Conservation (phyloP, 2,888 invertebrate genomes). For the Drosophila macrospina region DNA sequence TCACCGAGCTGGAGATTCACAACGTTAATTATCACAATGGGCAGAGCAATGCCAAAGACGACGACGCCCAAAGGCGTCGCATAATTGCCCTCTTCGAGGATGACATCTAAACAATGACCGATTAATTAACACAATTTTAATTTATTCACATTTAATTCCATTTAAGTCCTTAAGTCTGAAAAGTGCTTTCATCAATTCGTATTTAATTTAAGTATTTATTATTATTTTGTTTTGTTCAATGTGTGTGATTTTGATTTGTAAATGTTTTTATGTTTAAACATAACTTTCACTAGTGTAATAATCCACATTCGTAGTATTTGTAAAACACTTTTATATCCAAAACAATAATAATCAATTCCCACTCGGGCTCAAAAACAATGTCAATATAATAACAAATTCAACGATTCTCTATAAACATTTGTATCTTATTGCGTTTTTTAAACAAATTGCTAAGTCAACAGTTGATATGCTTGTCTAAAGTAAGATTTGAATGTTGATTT, state of each 20-base stretch:
- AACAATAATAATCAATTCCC: constrained; percentile 2
- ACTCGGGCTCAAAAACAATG: not conserved
- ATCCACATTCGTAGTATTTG: constrained; percentile 29
- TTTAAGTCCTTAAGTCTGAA: constrained; percentile 38
- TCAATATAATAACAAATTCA: not conserved
- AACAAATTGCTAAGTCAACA: too few relatives aligned
- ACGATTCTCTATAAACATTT: not conserved
- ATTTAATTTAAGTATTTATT: not conserved
- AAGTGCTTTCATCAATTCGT: constrained; percentile 14
- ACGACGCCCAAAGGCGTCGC: constrained; percentile 74
- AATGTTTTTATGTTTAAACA: not conserved
- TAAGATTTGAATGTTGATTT: too few relatives aligned
- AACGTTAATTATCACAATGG: constrained; percentile 82
- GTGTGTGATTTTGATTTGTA: constrained; percentile 12
- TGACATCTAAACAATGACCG: constrained; percentile 52
- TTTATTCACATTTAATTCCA: constrained; percentile 14
- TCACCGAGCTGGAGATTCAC: constrained; percentile 82
- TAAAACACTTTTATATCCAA: constrained; percentile 22
- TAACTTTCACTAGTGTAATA: not conserved
- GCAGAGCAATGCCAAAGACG: constrained; percentile 49
- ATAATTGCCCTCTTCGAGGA: constrained; percentile 84
- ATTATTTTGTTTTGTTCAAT: constrained; percentile 16
- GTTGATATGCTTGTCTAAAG: too few relatives aligned
- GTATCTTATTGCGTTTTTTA: not conserved
- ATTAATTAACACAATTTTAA: not conserved